phyloP scores from a whole-genome alignment of 2,797 vertebrate species.

The Adrianichthys oophorus region DNA sequence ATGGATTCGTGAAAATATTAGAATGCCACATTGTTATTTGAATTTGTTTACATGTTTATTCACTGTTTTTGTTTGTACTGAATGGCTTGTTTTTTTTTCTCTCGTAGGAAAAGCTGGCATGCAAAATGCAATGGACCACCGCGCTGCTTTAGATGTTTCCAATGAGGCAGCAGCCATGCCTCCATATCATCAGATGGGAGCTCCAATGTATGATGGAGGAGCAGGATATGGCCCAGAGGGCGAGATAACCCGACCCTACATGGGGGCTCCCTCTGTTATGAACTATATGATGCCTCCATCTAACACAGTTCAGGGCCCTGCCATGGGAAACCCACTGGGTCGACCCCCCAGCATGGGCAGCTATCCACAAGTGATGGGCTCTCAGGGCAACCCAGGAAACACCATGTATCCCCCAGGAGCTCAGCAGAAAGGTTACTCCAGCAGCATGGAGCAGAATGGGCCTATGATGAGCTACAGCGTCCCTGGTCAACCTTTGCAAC shows the following conservation, averaged over 20 bases:
- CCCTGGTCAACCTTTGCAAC: conserved; percentile 82
- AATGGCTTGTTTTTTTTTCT: not conserved
- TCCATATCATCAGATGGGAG: conserved; percentile 86
- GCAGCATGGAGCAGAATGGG: conserved; percentile 80
- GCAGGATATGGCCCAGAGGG: conserved; percentile 83
- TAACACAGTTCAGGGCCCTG: conserved; percentile 77
- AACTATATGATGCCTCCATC: conserved; percentile 90
- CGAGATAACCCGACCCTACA: conserved; percentile 86
- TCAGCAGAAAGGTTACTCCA: conserved; percentile 86
- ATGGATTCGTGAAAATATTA: not conserved
- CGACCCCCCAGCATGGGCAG: conserved; percentile 80
- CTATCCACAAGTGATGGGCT: conserved; percentile 77
- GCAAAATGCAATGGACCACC: conserved; percentile 82
- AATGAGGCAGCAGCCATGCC: conserved; percentile 82
- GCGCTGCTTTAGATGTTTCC: conserved; percentile 85
- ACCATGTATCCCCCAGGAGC: conserved; percentile 79
- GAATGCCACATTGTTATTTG: not conserved
- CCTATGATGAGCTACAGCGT: conserved; percentile 86
- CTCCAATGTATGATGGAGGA: conserved; percentile 84
- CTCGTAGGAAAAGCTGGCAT: conserved; percentile 81
- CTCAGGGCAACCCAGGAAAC: conserved; percentile 68
- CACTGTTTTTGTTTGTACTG: not conserved
- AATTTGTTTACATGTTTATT: not conserved
- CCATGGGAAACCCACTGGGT: conserved; percentile 83
- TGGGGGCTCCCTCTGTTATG: conserved; percentile 77